Evolutionary conservation across 2,113 vertebrate genomes (phyloP), one percentile per base, ranked within the genome.

Genomic region (Malurus cyaneus): DNA sequence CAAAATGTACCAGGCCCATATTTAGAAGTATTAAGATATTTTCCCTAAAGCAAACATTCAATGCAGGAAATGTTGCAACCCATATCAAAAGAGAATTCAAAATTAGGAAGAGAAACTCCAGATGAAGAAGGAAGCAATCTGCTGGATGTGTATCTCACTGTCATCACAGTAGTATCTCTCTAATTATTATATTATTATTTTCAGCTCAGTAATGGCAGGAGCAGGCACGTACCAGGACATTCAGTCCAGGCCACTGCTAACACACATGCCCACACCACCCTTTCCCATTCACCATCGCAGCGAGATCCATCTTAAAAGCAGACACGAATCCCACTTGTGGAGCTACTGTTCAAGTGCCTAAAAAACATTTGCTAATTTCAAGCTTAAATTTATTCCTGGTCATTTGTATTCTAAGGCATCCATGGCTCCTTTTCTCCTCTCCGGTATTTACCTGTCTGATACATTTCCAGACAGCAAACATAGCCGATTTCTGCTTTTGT

Each of bases 381-480:
- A 73, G 36, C 3, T 82, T 79, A 74, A 82, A 85, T 82, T 85
- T 94, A 89, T 69, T 82, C 70, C 62, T 46, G n/a, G 66, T 73
- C 70, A 93, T 93, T 94, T 88, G 86, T 95, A 95, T 93, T 95
- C 81, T 61, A 49, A 81, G n/a, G 73, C 2, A 0, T 25, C 52
- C 17, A 5, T 46, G 36, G 70, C 18, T 89, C 46, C 54, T 86
- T 80, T 93, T 90, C 78, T 93, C 74, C 25, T 82, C 59, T 70
- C 57, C 73, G n/a, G 25, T 94, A 93, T 96, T 96, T 94, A 88
- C 62, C 5, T 2, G 0, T 67, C 62, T 85, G 74, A 82, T 81
- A 60, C 67, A 59, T 77, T 94, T 88, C 88, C 92, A 96, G 90
- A 94, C 74, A 89, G 96, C 85, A 96, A 96, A 96, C 76, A 95